Evolutionary conservation across 1,140 invertebrate species (phyloP).

Genomic region (Steinernema khuongi): DNA sequence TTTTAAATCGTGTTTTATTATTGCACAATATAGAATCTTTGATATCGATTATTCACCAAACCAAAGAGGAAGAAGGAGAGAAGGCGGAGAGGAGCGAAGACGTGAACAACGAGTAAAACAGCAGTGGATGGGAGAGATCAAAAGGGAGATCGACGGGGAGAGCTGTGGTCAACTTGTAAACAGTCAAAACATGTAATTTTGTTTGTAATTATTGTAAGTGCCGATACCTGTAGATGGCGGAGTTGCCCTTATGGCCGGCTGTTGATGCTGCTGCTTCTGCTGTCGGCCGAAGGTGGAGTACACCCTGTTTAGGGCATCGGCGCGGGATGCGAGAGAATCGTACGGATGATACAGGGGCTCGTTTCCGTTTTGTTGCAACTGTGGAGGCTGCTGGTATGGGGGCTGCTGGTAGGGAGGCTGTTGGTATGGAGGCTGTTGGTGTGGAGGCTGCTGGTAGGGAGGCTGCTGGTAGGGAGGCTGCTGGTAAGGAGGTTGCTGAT

Average conservation of each 20-base stretch:
- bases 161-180: neutral
- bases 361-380: slow-evolving; percentile 8
- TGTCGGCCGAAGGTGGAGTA: slow-evolving; percentile 7
- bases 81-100: too few species aligned
- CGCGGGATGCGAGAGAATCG: neutral
- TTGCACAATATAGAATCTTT: neutral
- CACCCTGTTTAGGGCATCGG: neutral
- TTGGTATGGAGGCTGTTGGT: neutral
- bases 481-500: neutral
- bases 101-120: too few species aligned
- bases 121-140: too few species aligned
- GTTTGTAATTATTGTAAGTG: slow-evolving; percentile 15
- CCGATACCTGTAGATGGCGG: slow-evolving; percentile 1
- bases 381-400: neutral
- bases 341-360: slow-evolving; percentile 6
- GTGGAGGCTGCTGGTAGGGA: neutral
- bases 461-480: neutral
- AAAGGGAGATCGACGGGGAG: neutral
- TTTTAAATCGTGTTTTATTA: too few species aligned
- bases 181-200: slow-evolving; percentile 5
- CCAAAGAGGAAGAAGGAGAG: too few species aligned
- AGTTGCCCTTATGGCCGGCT: neutral
- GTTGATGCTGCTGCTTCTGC: neutral
- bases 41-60: neutral
- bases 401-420: neutral